Percentiles rank a stretch among this genome's conserved stretches.
Conservation (phyloP, 2,113 vertebrate genomes). For the crab-eating macaque (Macaca fascicularis) region DNA sequence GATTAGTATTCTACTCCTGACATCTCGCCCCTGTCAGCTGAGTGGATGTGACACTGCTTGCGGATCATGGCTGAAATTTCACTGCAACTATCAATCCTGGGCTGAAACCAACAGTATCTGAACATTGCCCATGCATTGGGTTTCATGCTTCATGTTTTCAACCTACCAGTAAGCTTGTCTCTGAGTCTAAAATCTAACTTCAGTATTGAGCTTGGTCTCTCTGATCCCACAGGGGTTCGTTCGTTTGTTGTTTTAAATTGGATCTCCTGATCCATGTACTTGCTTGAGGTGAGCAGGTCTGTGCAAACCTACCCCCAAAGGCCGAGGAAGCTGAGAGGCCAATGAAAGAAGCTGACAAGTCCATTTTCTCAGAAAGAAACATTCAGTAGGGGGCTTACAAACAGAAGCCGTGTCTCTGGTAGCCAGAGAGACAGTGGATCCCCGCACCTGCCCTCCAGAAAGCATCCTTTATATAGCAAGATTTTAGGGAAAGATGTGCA, state of each 20-base stretch:
- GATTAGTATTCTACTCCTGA: accelerated
- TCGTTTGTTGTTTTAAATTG: neutral
- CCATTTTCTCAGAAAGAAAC: neutral
- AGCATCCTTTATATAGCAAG: neutral
- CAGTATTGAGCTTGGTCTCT: neutral
- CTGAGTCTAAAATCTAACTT: neutral
- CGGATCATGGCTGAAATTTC: neutral
- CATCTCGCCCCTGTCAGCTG: accelerated
- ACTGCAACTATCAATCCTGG: neutral
- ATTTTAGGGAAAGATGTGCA: neutral
- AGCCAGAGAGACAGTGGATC: neutral
- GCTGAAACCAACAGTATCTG: neutral
- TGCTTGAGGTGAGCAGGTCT: neutral
- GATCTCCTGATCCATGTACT: neutral
- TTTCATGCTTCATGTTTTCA: neutral
- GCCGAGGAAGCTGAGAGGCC: neutral
- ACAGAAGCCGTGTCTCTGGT: neutral
- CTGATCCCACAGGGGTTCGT: neutral
- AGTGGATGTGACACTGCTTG: neutral
- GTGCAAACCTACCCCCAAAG: neutral
- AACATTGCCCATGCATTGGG: neutral
- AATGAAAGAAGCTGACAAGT: neutral
- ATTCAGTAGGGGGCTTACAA: neutral
- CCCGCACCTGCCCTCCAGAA: neutral
- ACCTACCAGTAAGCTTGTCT: neutral